Conservation (phyloP, 35 echinoderm and acorn worm species). For the Diadema setosum region DNA sequence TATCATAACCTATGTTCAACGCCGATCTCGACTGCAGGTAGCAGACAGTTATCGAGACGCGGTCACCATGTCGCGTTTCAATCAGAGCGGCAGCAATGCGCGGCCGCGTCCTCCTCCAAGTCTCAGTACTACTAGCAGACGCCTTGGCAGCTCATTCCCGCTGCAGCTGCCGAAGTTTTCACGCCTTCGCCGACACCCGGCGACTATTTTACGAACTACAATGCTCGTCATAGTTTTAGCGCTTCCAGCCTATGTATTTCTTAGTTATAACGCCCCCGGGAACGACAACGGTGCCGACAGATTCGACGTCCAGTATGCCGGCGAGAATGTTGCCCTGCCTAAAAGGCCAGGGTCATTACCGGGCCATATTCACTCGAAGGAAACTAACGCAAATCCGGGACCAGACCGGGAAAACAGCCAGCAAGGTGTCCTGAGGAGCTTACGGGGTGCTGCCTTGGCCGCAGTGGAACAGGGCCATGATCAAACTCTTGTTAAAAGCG, state of each 20-base stretch:
- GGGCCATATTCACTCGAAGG: not conserved
- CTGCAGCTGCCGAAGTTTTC: not conserved
- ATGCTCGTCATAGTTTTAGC: not conserved
- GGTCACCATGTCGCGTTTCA: not conserved
- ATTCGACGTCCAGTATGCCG: not conserved
- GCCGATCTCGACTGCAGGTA: not conserved
- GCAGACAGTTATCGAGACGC: not conserved
- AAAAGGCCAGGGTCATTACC: not conserved
- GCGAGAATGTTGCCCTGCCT: not conserved
- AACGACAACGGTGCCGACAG: not conserved
- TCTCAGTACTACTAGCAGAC: not conserved
- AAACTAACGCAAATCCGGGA: not conserved
- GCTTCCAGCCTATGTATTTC: conserved; percentile 18
- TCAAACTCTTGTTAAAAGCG: not conserved
- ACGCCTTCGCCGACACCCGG: not conserved
- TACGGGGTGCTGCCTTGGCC: no score
- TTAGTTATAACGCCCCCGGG: not conserved
- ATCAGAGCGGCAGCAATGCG: not conserved
- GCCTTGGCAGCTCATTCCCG: not conserved
- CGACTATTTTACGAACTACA: not conserved
- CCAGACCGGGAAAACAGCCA: not conserved
- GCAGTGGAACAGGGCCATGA: not conserved
- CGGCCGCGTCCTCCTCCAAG: not conserved
- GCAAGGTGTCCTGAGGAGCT: not conserved
- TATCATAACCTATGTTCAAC: not conserved